Conservation (phyloP, 2,888 invertebrate genomes). For the Agrochola lota region DNA sequence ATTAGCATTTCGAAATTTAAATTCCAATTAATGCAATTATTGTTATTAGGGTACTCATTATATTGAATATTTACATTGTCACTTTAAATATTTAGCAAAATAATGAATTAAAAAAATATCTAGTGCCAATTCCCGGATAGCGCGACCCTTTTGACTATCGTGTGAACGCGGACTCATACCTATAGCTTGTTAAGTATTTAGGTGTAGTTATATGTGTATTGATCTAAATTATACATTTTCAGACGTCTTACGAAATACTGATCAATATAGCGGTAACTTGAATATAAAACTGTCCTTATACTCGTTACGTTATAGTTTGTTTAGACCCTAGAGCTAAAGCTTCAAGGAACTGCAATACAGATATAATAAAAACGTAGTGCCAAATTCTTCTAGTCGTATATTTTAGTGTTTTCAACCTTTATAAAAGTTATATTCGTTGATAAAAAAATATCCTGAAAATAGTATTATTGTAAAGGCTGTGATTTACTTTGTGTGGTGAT, state of each 20-base stretch:
- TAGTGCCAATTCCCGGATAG: conserved; percentile 85
- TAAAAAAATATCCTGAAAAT: conserved; percentile 64
- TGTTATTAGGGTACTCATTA: conserved; percentile 84
- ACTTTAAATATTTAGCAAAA: conserved; percentile 83
- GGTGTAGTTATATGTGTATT: conserved; percentile 81
- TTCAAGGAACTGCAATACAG: conserved; percentile 71
- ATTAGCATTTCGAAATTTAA: conserved; percentile 78
- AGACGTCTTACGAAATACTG: conserved; percentile 67
- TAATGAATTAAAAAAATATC: conserved; percentile 76
- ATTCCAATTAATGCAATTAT: conserved; percentile 83
- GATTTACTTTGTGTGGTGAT: conserved; percentile 85
- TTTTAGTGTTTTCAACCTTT: conserved; percentile 71
- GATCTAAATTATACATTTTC: conserved; percentile 69
- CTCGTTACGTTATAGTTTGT: conserved; percentile 57
- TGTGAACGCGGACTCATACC: conserved; percentile 80
- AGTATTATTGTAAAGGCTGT: conserved; percentile 86
- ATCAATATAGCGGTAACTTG: conserved; percentile 60
- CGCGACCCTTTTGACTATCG: conserved; percentile 79
- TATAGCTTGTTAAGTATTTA: conserved; percentile 83
- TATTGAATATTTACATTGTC: conserved; percentile 84
- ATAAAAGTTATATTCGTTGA: conserved; percentile 65
- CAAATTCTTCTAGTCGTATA: conserved; percentile 76
- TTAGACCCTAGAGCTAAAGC: conserved; percentile 71
- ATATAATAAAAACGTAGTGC: conserved; percentile 75
- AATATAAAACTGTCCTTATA: conserved; percentile 55